Evolutionary conservation across 23 tunicate genomes (phyloP).

Genomic region (Ciona savignyi): DNA sequence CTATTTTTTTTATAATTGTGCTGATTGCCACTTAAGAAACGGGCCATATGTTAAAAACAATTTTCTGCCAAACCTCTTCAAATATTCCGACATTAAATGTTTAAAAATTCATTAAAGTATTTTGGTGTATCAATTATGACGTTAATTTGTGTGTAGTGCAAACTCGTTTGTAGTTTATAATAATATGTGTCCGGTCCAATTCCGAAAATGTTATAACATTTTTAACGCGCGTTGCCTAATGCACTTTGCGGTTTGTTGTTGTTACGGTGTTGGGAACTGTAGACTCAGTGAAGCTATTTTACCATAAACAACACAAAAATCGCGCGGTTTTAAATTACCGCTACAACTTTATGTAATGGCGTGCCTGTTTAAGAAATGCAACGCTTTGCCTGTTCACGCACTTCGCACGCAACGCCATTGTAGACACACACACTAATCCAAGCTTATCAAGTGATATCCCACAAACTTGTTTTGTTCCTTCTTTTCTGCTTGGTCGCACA

Average conservation of each 20-base stretch:
- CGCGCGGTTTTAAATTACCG: no score
- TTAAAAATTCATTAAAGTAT: no score
- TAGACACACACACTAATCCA: neutral
- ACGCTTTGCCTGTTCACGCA: no score
- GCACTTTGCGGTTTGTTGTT: neutral
- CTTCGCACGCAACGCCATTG: conserved; percentile 1
- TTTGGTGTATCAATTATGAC: neutral
- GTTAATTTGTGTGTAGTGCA: neutral
- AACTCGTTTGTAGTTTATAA: neutral
- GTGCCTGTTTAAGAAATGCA: no score
- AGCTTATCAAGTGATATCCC: neutral
- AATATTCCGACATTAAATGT: no score
- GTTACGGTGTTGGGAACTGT: neutral
- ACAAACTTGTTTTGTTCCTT: no score
- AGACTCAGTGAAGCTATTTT: neutral
- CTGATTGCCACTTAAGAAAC: no score
- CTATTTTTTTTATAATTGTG: no score
- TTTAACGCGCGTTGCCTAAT: neutral
- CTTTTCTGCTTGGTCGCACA: neutral
- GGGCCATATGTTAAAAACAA: no score
- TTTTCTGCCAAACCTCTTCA: no score
- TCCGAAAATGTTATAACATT: neutral
- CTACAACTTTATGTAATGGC: no score
- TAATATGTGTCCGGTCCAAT: neutral
- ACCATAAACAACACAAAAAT: neutral